Evolutionary conservation across 2,113 vertebrate species (phyloP).

Genomic region (Nibea coibor): DNA sequence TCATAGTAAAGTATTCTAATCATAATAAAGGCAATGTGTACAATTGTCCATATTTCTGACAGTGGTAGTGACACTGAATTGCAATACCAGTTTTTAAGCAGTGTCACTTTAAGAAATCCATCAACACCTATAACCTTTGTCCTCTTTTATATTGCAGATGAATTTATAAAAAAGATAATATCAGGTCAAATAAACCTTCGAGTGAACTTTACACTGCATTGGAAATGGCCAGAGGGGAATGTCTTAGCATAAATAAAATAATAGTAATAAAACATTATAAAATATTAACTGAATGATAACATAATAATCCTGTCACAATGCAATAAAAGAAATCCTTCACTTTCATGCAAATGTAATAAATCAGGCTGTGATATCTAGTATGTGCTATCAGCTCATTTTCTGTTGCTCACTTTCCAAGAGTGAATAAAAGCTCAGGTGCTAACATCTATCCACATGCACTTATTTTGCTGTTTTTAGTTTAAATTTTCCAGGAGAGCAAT

Average conservation of each 20-base stretch:
- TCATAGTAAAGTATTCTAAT: no score
- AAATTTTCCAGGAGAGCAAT: no score
- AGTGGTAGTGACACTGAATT: no score
- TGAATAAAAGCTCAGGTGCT: no score
- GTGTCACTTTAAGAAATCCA: conserved; percentile 6
- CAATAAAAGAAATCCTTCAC: background rate
- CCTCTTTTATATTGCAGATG: background rate
- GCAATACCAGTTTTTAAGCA: no score
- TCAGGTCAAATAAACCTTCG: conserved; percentile 28
- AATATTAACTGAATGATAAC: background rate
- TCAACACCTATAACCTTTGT: background rate
- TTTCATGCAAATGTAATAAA: background rate
- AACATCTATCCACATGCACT: no score
- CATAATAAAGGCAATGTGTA: no score
- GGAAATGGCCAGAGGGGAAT: background rate
- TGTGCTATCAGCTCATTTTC: background rate
- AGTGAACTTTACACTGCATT: conserved; percentile 86
- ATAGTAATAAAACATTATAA: background rate
- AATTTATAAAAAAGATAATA: background rate
- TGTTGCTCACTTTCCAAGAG: no score
- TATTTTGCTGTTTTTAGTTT: no score
- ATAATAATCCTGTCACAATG: background rate
- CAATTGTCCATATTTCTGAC: no score
- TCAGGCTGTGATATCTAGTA: background rate
- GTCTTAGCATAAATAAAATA: no score